Percentiles rank a stretch among this genome's conserved stretches.
phyloP scores from a whole-genome alignment of 2,888 invertebrate genomes.

The Phyllotreta striolata region DNA sequence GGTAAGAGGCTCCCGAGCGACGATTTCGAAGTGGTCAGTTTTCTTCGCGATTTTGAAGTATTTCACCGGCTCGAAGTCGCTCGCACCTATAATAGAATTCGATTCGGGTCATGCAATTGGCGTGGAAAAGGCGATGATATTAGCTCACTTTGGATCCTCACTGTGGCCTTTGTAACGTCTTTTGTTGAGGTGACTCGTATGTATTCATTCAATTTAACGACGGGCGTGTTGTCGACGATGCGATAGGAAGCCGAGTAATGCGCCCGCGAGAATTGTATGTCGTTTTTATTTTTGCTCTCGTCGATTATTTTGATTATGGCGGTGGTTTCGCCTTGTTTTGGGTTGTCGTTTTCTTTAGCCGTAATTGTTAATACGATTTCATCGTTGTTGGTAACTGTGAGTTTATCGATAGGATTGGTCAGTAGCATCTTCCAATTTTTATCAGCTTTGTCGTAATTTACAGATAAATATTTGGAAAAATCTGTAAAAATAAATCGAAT shows the following conservation, averaged over 20 bases:
- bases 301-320: slow-evolving; percentile 37
- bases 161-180: slow-evolving; percentile 4
- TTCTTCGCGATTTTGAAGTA: slow-evolving; percentile 22
- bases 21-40: slow-evolving; percentile 24
- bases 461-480: slow-evolving; percentile 11
- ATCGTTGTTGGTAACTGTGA: slow-evolving; percentile 24
- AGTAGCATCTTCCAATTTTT: slow-evolving; percentile 17
- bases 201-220: slow-evolving; percentile 16
- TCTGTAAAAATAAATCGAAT: slow-evolving; percentile 18
- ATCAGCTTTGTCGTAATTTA: neutral
- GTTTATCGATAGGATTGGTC: slow-evolving; percentile 25
- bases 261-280: slow-evolving; percentile 12
- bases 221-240: neutral
- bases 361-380: slow-evolving; percentile 40
- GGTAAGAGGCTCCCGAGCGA: slow-evolving; percentile 25
- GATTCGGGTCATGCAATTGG: too few species aligned
- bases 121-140: too few species aligned
- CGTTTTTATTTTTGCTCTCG: neutral
- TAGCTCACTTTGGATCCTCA: slow-evolving; percentile 22
- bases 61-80: slow-evolving; percentile 4
- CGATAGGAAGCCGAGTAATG: slow-evolving; percentile 29
- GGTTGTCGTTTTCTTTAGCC: slow-evolving; percentile 32
- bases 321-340: slow-evolving; percentile 26
- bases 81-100: slow-evolving; percentile 15
- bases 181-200: slow-evolving; percentile 15